Base-by-base conservation (phyloP, 2,113 vertebrate species). In the Cygnus buccinator region DNA sequence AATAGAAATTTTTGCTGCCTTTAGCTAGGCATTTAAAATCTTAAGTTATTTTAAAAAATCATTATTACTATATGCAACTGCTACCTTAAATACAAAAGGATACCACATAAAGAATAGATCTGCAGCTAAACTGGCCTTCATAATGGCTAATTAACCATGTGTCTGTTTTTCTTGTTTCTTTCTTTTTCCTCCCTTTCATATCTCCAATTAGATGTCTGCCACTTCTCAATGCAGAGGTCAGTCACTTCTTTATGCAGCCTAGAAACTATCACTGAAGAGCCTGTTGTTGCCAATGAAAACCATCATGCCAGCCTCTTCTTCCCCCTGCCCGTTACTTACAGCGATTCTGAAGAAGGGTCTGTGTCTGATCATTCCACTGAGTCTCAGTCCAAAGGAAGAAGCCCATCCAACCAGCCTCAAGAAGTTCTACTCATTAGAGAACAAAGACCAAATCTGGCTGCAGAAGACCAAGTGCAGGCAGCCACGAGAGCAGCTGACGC, bases 181-280 rank as follows among this genome's bases (percentile, higher is more conserved):
- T 96, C 70, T 92, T 79, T 91, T 35, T 54, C 23, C 17, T 71
- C 0, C 89, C 63, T 85, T 81, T 48, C 66, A 4, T 89, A 89
- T 72, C 66, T 93, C 93, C 57, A 20, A 76, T 52, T 31, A 99
- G 99, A 98, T 20, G 43, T 87, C 97, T 96, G 93, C 94, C 97
- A 88, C 94, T 94, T 97, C 91, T 97, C 98, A 39, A 77, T 95
- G 52, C 98, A 98, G 97, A 98, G 96, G 97, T 97, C 98, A 76
- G 90, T 95, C 92, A 96, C 98, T 83, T 98, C 98, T 85, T 98
- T 98, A 93, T 97, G 97, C 96, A 97, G 97, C 96, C 98, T 99
- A 96, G 98, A 98, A 96, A 98, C 98, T 39, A 99, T 98, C 77
- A 97, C 97, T 14, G 99, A 99, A 96, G 98, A 99, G 95, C 97